A percentile compares a stretch with the other conserved stretches of the same genome.
These are phyloP conservation scores for Forbesichthys agassizii DNA, from an alignment of 2,113 vertebrate genomes.

Conservation along the genomic window DNA sequence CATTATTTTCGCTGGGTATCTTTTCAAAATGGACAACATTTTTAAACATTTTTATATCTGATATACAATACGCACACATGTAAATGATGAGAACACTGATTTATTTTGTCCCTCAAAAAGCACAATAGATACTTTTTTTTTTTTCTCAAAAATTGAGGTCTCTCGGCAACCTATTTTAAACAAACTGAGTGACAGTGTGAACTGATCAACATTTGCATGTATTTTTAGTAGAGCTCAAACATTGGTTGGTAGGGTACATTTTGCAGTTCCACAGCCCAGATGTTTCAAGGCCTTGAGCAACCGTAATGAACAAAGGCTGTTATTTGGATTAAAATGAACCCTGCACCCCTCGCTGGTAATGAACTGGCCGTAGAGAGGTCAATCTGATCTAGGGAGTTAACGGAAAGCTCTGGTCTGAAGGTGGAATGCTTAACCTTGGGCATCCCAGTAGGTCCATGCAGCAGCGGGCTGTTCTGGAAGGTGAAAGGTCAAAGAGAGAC, in stretches of 20 bases:
- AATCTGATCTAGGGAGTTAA: constrained; percentile 36
- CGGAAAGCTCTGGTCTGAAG: constrained; percentile 33
- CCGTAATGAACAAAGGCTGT: constrained; percentile 70
- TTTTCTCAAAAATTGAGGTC: too few relatives aligned
- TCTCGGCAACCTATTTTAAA: too few relatives aligned
- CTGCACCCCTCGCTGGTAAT: constrained; percentile 73
- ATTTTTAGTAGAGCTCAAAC: background rate
- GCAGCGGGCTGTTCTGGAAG: background rate
- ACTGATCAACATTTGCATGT: too few relatives aligned
- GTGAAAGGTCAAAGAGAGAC: constrained; percentile 19
- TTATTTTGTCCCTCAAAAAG: constrained; percentile 1
- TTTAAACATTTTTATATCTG: too few relatives aligned
- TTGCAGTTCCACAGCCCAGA: constrained; percentile 42
- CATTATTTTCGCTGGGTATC: too few relatives aligned
- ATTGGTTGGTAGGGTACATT: background rate
- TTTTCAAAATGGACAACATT: too few relatives aligned
- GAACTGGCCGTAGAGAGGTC: constrained; percentile 49
- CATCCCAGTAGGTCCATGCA: constrained; percentile 7
- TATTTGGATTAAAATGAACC: constrained; percentile 76
- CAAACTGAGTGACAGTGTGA: too few relatives aligned
- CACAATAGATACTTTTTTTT: background rate
- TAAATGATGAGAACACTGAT: too few relatives aligned
- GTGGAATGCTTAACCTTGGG: constrained; percentile 41
- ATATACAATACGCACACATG: too few relatives aligned
- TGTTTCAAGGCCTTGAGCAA: constrained; percentile 48